Conservation (phyloP, 2,888 invertebrate genomes). For the Amblyjoppa proteus region DNA sequence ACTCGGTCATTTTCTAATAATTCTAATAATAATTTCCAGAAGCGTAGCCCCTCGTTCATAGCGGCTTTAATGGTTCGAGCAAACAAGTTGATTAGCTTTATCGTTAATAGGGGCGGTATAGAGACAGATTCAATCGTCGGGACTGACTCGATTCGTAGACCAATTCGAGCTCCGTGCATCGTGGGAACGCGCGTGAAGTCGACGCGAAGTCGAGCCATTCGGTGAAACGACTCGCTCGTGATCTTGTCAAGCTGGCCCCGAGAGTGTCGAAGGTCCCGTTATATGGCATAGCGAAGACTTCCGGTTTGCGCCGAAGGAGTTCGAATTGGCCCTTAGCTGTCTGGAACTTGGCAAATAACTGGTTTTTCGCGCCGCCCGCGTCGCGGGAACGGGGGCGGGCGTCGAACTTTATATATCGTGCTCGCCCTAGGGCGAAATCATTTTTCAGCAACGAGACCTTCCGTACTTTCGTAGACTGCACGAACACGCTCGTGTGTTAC, state of each 20-base stretch:
- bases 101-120: not conserved
- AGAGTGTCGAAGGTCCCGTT: constrained; percentile 27
- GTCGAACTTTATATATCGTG: constrained; percentile 58
- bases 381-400: constrained; percentile 39
- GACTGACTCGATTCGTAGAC: not conserved
- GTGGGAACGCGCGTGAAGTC: constrained; percentile 6
- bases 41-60: not conserved
- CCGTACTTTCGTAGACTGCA: constrained; percentile 20
- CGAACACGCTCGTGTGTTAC: constrained; percentile 15
- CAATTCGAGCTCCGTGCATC: not conserved
- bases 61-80: not conserved
- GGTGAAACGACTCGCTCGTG: constrained; percentile 21
- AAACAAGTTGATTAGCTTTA: not conserved
- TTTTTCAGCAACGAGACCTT: constrained; percentile 36
- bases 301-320: constrained; percentile 26
- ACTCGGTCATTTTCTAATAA: not conserved
- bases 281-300: not conserved
- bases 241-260: constrained; percentile 27
- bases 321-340: constrained; percentile 34
- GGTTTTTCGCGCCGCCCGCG: constrained; percentile 45
- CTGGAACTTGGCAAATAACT: constrained; percentile 55
- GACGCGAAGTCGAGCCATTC: not conserved
- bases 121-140: not conserved
- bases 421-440: constrained; percentile 51
- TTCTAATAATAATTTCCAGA: not conserved